Percentiles rank a stretch among this genome's conserved stretches.
These are phyloP conservation scores for Leptopilina myrica DNA, from an alignment of 2,888 invertebrate genomes.

Conservation along the genomic window DNA sequence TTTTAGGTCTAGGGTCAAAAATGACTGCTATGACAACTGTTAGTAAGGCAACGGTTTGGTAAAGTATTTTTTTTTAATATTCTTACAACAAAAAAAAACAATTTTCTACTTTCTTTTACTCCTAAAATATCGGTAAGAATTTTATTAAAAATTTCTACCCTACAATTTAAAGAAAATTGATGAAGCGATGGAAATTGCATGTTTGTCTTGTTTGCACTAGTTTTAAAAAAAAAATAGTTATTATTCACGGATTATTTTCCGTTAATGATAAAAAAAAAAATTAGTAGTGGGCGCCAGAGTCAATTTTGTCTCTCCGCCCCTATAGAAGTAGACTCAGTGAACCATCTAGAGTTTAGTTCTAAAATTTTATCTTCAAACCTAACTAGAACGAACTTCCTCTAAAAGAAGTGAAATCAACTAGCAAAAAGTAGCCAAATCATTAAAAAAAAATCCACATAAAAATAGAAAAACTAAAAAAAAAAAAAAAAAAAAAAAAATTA, in stretches of 20 bases:
- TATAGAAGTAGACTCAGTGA: constrained; percentile 29
- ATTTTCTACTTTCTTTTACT: no score
- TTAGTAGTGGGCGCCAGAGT: neutral
- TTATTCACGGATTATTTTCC: constrained; percentile 56
- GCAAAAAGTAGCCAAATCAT: no score
- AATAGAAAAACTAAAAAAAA: neutral
- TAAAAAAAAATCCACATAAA: neutral
- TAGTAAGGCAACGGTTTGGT: no score
- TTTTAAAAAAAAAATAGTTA: constrained; percentile 35
- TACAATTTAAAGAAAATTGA: neutral
- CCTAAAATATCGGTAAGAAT: neutral
- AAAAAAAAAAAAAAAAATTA: neutral
- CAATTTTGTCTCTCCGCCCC: constrained; percentile 44
- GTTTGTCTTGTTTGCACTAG: constrained; percentile 35
- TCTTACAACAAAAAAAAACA: no score
- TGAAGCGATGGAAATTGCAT: constrained; percentile 42
- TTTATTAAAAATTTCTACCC: neutral
- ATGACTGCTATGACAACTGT: no score
- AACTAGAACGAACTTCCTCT: no score
- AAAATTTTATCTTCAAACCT: no score
- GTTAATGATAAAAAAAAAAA: neutral
- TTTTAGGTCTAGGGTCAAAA: no score
- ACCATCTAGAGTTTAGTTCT: constrained; percentile 12
- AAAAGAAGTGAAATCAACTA: no score
- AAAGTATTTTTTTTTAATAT: no score